phyloP scores from a whole-genome alignment of 2,888 invertebrate genomes.

The Kryphioiulus occultus region DNA sequence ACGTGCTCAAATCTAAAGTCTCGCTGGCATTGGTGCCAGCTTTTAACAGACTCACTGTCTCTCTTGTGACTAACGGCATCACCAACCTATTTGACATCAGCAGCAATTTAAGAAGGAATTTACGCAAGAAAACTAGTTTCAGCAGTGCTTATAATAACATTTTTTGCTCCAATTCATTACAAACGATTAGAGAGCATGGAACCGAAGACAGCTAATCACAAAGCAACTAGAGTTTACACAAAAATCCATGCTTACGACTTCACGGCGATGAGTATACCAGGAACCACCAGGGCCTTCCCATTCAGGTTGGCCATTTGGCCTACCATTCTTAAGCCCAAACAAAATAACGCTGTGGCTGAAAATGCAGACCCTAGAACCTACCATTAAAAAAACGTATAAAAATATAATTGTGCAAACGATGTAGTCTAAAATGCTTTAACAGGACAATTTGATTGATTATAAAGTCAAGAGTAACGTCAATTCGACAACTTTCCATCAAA shows the following conservation, averaged over 20 bases:
- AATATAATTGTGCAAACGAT: background rate
- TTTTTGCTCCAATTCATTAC: background rate
- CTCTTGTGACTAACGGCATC: slow-evolving; percentile 84
- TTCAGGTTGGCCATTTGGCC: slow-evolving; percentile 82
- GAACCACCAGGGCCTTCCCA: slow-evolving; percentile 80
- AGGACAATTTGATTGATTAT: background rate
- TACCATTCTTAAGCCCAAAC: slow-evolving; percentile 90
- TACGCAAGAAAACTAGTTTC: background rate
- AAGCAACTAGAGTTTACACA: background rate
- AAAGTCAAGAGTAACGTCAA: no score
- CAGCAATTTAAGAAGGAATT: background rate
- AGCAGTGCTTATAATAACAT: background rate
- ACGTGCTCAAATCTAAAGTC: slow-evolving; percentile 84
- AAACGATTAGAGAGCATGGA: background rate
- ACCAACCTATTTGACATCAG: slow-evolving; percentile 65
- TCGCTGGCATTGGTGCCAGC: slow-evolving; percentile 73
- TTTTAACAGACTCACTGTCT: slow-evolving; percentile 75
- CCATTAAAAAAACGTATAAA: background rate
- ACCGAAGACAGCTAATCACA: background rate
- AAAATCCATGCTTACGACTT: slow-evolving; percentile 75
- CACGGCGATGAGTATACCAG: slow-evolving; percentile 85
- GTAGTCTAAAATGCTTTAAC: background rate
- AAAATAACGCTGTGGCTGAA: slow-evolving; percentile 87
- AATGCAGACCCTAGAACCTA: slow-evolving; percentile 80
- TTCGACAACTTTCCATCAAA: no score